A percentile compares a stretch with the other conserved stretches of the same genome.
Evolutionary conservation across 35 echinoderm and acorn worm genomes (phyloP).

Genomic region (Anneissia japonica): DNA sequence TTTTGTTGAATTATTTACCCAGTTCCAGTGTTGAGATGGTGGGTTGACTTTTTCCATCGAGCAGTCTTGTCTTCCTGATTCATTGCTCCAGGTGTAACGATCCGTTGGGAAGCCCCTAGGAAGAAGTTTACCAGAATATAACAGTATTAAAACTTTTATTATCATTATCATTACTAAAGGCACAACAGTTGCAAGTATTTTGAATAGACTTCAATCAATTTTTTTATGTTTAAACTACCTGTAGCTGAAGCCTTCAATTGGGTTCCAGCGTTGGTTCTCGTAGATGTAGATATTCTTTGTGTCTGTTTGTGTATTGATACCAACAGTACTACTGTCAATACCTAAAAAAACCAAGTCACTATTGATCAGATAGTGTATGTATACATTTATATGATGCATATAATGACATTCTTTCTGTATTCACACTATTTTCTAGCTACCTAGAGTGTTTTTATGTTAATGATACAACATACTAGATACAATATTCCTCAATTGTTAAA

Average conservation of each 20-base stretch:
- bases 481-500: constrained; percentile 7
- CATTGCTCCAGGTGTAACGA: constrained; percentile 48
- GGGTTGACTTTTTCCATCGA: constrained; percentile 60
- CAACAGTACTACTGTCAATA: constrained; percentile 63
- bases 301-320: constrained; percentile 78
- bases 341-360: constrained; percentile 43
- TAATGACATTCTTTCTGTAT: not conserved
- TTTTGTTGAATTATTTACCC: constrained; percentile 52
- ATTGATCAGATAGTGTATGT: not conserved
- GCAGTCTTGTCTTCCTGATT: constrained; percentile 48
- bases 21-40: constrained; percentile 86
- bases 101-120: constrained; percentile 9
- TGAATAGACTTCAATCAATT: not conserved
- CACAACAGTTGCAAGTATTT: not conserved
- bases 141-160: too few relatives aligned
- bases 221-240: constrained; percentile 53
- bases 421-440: not conserved
- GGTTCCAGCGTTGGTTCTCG: constrained; percentile 90
- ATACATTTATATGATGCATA: not conserved
- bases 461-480: too few relatives aligned
- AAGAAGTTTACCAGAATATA: too few relatives aligned
- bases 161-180: not conserved
- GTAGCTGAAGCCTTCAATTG: constrained; percentile 67
- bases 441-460: too few relatives aligned
- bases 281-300: constrained; percentile 63